Evolutionary conservation across 1,140 invertebrate species (phyloP).

Genomic region (Steinernema khuongi): DNA sequence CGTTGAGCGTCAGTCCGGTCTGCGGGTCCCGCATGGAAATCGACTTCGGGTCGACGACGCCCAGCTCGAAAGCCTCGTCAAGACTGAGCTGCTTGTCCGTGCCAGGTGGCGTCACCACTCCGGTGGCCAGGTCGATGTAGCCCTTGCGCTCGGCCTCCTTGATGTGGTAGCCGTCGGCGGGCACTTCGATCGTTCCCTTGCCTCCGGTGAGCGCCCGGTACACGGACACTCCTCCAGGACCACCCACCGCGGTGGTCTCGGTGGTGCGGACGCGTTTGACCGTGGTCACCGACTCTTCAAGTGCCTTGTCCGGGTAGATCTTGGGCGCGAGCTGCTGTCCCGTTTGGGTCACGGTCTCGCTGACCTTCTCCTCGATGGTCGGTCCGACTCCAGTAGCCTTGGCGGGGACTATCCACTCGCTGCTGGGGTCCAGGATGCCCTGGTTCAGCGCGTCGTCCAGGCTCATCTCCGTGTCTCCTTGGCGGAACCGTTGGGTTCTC

Average conservation of each 20-base stretch:
- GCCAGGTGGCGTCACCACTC: conserved; percentile 64
- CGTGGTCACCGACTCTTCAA: conserved; percentile 53
- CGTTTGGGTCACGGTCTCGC: conserved; percentile 67
- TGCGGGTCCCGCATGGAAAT: conserved; percentile 77
- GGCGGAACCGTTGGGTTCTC: conserved; percentile 71
- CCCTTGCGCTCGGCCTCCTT: conserved; percentile 76
- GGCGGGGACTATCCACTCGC: conserved; percentile 57
- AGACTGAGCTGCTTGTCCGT: conserved; percentile 67
- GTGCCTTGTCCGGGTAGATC: conserved; percentile 50
- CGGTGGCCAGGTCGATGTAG: conserved; percentile 71
- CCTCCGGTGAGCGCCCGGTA: conserved; percentile 58
- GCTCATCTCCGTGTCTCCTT: conserved; percentile 70
- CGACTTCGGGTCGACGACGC: conserved; percentile 70
- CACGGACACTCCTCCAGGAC: conserved; percentile 54
- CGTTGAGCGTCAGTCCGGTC: conserved; percentile 71
- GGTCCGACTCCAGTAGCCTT: conserved; percentile 57
- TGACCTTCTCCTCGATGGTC: conserved; percentile 65
- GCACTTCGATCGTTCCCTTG: conserved; percentile 56
- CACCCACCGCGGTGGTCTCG: conserved; percentile 55
- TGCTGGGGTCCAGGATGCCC: conserved; percentile 60
- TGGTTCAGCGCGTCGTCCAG: conserved; percentile 73
- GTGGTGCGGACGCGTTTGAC: conserved; percentile 56
- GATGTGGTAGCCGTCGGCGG: conserved; percentile 61
- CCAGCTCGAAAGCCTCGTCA: conserved; percentile 71
- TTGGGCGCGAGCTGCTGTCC: conserved; percentile 61